Evolutionary conservation across 2,797 vertebrate species (phyloP).

Genomic region (Chelon auratus): DNA sequence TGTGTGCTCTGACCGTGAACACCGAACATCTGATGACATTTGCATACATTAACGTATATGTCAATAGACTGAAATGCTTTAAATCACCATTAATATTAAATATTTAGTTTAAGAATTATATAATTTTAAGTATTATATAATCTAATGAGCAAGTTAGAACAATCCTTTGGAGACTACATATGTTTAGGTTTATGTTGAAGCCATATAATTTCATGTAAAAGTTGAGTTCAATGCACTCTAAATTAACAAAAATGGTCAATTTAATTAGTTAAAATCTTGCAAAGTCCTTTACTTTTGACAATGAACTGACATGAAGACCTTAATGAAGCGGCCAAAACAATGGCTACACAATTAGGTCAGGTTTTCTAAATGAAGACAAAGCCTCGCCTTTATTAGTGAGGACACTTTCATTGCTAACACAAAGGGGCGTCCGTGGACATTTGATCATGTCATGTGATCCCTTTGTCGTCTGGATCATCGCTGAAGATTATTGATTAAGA

Average conservation of each 20-base stretch:
- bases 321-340: constrained; percentile 66
- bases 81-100: background rate
- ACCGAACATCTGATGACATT: constrained; percentile 49
- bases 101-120: too few species aligned
- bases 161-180: background rate
- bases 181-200: background rate
- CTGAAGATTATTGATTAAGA: constrained; percentile 17
- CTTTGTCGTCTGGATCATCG: background rate
- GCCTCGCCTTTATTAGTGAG: constrained; percentile 54
- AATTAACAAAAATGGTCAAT: constrained; percentile 14
- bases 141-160: constrained; percentile 9
- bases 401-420: constrained; percentile 31
- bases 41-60: constrained; percentile 28
- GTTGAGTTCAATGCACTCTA: background rate
- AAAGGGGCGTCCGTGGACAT: constrained; percentile 35
- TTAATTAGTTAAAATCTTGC: constrained; percentile 7
- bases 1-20: constrained; percentile 69
- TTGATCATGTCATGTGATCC: constrained; percentile 17
- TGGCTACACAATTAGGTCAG: constrained; percentile 73
- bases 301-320: constrained; percentile 64
- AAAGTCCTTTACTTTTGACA: constrained; percentile 29
- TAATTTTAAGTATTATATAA: background rate
- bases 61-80: constrained; percentile 28
- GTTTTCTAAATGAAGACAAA: constrained; percentile 60
- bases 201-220: background rate